Percentiles rank a stretch among this genome's conserved stretches.
Evolutionary conservation across 2,113 vertebrate species (phyloP).

Genomic region (Cyprinodon variegatus): DNA sequence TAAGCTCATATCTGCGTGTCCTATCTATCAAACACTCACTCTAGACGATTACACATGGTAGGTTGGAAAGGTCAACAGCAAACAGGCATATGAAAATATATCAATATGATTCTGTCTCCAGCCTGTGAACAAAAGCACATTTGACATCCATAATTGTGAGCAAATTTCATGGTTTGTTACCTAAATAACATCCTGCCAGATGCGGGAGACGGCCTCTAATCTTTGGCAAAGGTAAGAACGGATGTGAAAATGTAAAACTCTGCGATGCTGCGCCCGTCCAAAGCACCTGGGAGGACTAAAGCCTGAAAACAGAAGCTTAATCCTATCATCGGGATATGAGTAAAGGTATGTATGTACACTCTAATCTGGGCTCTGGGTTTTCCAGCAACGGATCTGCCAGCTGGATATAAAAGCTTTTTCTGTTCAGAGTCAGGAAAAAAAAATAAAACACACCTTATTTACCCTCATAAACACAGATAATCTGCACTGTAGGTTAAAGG

Average conservation of each 20-base stretch:
- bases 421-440: neutral
- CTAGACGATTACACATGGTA: neutral
- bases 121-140: neutral
- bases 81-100: neutral
- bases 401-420: constrained; percentile 12
- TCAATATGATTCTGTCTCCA: neutral
- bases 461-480: neutral
- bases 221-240: neutral
- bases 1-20: neutral
- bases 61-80: neutral
- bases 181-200: constrained; percentile 3
- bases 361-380: constrained; percentile 19
- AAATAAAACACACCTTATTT: constrained; percentile 9
- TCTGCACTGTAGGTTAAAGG: constrained; percentile 3
- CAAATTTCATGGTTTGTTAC: constrained; percentile 4
- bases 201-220: constrained; percentile 4
- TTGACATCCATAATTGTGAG: neutral
- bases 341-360: neutral
- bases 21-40: neutral
- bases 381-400: neutral
- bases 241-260: neutral
- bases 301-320: constrained; percentile 29
- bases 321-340: constrained; percentile 15
- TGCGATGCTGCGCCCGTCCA: neutral
- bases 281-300: neutral